Evolutionary conservation across 2,113 vertebrate genomes (phyloP).

Genomic region (Machaerirhynchus nigripectus): DNA sequence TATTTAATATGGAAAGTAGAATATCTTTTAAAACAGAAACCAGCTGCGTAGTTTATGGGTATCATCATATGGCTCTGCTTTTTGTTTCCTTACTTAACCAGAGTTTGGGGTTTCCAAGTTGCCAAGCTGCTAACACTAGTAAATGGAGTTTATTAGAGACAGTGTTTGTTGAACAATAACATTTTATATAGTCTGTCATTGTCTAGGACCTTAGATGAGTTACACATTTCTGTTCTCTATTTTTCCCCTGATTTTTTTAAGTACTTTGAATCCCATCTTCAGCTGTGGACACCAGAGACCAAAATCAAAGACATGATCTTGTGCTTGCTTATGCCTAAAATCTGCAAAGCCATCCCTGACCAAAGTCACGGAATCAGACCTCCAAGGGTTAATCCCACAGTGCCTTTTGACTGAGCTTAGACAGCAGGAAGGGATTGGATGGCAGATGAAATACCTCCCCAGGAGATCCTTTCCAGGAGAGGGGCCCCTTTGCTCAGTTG

Average conservation of each 20-base stretch:
- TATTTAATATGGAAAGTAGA: slow-evolving; percentile 66
- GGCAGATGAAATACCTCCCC: not conserved
- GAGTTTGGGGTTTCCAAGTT: slow-evolving; percentile 64
- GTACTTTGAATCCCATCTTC: not conserved
- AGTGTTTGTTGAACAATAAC: slow-evolving; percentile 65
- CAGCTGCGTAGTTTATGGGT: slow-evolving; percentile 63
- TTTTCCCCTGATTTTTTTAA: slow-evolving; percentile 3
- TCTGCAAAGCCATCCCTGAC: not conserved
- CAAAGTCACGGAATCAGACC: not conserved
- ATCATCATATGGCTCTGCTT: slow-evolving; percentile 58
- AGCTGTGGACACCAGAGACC: not conserved
- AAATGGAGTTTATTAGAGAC: slow-evolving; percentile 67
- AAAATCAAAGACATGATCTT: not conserved
- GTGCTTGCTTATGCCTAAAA: not conserved
- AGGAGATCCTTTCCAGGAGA: slow-evolving; percentile 4
- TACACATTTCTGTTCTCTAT: slow-evolving; percentile 53
- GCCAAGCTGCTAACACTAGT: slow-evolving; percentile 62
- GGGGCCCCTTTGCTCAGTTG: not conserved
- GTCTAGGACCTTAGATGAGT: slow-evolving; percentile 51
- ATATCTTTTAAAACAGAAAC: slow-evolving; percentile 68
- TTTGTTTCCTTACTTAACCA: slow-evolving; percentile 41
- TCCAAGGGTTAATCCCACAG: not conserved
- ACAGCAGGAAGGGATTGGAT: not conserved
- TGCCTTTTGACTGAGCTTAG: not conserved
- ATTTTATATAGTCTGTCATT: slow-evolving; percentile 64